Conservation (phyloP, 2,113 vertebrate genomes). For the Hippocampus mohnikei region DNA sequence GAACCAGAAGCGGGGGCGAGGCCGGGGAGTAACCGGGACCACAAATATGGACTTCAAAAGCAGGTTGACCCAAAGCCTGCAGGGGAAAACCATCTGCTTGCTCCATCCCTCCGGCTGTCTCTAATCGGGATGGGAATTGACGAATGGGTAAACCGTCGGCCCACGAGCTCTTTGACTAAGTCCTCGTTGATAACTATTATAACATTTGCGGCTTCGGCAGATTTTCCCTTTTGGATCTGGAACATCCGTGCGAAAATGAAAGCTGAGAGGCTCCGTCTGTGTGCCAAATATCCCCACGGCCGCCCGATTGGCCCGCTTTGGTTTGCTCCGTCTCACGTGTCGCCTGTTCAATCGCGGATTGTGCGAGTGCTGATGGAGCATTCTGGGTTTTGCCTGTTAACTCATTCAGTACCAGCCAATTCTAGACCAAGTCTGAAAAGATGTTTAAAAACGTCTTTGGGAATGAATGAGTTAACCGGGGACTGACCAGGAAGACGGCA, state of each 20-base stretch:
- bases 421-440: too few species aligned
- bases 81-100: slow-evolving; percentile 25
- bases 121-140: not conserved
- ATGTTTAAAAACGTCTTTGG: too few species aligned
- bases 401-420: too few species aligned
- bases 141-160: not conserved
- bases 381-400: not conserved
- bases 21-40: not conserved
- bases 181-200: not conserved
- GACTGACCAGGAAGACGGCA: too few species aligned
- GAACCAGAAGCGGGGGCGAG: not conserved
- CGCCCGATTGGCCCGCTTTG: not conserved
- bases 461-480: too few species aligned
- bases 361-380: not conserved
- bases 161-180: not conserved
- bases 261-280: not conserved
- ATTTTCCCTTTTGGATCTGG: not conserved
- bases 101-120: slow-evolving; percentile 31
- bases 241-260: not conserved
- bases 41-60: slow-evolving; percentile 13
- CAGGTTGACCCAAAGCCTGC: slow-evolving; percentile 1
- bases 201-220: slow-evolving; percentile 1
- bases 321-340: not conserved
- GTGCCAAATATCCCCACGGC: slow-evolving; percentile 3
- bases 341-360: not conserved